Conservation (phyloP, 2,113 vertebrate genomes). For the Herpetotheres cachinnans region DNA sequence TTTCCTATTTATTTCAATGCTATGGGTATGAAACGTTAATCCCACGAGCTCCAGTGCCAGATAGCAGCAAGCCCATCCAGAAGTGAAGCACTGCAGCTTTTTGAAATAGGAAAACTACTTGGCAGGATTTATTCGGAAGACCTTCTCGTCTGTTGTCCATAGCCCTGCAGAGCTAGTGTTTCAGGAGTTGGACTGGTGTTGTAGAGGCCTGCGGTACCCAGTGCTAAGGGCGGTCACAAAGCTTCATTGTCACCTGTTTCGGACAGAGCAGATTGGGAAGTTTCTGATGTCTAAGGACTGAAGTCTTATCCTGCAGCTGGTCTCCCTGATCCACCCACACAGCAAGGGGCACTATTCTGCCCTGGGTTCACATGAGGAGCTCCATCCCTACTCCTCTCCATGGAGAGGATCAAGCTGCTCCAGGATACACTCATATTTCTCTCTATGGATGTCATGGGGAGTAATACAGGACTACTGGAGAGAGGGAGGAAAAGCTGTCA, state of each 20-base stretch:
- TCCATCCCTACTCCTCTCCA: background rate
- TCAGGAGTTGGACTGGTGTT: background rate
- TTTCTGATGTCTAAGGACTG: background rate
- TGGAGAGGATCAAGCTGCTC: background rate
- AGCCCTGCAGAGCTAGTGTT: background rate
- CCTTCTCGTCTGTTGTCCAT: background rate
- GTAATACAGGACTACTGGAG: background rate
- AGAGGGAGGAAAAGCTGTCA: background rate
- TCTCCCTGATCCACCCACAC: background rate
- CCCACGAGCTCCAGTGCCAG: background rate
- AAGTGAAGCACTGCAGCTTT: background rate
- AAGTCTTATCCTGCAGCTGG: background rate
- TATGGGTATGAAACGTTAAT: background rate
- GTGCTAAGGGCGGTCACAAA: background rate
- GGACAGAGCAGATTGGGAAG: background rate
- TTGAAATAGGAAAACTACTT: background rate
- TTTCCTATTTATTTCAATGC: background rate
- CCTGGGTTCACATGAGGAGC: background rate
- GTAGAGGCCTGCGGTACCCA: too few species aligned
- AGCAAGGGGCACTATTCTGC: background rate
- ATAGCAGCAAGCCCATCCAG: background rate
- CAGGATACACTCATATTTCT: background rate
- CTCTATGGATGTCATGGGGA: background rate
- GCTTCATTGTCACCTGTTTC: background rate
- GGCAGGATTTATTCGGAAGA: background rate